These are phyloP conservation scores for Scalopus aquaticus DNA, from an alignment of 2,113 vertebrate species.

Conservation along the genomic window DNA sequence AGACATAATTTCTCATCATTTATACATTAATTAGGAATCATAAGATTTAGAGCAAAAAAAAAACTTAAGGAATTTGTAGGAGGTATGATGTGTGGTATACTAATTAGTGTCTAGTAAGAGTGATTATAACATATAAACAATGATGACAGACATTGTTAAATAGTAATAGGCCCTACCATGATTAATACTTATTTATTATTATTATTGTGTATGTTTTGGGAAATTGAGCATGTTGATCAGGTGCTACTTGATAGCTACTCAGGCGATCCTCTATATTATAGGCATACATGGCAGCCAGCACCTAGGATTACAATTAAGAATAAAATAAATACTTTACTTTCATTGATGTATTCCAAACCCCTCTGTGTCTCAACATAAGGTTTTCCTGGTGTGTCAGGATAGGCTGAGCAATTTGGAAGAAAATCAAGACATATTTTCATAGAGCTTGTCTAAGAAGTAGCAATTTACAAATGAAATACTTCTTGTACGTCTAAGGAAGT, in stretches of 20 bases:
- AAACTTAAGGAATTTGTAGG: slow-evolving; percentile 1
- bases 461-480: slow-evolving; percentile 61
- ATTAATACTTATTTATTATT: background rate
- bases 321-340: slow-evolving; percentile 68
- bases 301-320: background rate
- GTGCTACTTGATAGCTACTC: background rate
- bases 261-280: background rate
- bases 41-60: background rate
- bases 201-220: background rate
- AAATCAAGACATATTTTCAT: slow-evolving; percentile 35
- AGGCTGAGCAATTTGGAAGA: slow-evolving; percentile 31
- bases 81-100: background rate
- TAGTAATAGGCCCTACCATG: background rate
- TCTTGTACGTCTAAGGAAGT: background rate
- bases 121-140: slow-evolving; percentile 14
- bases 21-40: background rate
- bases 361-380: background rate
- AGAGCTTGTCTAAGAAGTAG: slow-evolving; percentile 33
- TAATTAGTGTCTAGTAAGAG: background rate
- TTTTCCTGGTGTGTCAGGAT: slow-evolving; percentile 20
- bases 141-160: background rate
- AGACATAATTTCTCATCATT: background rate
- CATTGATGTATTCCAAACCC: background rate
- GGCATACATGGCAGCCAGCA: background rate
- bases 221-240: background rate